Conservation (phyloP, 2,797 vertebrate genomes). For the Lepilemur septentrionalis region DNA sequence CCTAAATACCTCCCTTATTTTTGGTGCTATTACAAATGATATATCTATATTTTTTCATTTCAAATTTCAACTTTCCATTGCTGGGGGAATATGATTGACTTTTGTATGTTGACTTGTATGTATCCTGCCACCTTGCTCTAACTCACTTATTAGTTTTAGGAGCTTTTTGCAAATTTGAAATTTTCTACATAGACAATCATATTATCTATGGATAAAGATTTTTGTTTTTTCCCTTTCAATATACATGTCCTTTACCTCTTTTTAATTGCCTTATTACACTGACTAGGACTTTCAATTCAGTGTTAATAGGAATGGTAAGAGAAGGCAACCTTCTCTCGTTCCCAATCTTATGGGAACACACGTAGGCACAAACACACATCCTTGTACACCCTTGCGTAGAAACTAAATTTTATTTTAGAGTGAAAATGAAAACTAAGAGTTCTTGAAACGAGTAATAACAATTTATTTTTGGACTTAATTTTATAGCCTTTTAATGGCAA, state of each 20-base stretch:
- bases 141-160: background rate
- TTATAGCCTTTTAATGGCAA: background rate
- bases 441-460: background rate
- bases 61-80: background rate
- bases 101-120: background rate
- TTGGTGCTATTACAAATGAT: background rate
- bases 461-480: background rate
- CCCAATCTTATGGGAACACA: background rate
- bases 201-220: background rate
- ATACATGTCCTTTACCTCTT: background rate
- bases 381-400: background rate
- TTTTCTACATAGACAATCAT: background rate
- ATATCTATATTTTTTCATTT: background rate
- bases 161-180: background rate
- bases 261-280: background rate
- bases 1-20: background rate
- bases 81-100: background rate
- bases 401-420: background rate
- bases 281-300: background rate
- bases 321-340: background rate
- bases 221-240: background rate
- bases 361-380: background rate
- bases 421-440: background rate
- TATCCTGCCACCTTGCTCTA: background rate
- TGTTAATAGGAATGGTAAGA: background rate